These are phyloP conservation scores for Xiphophorus maculatus DNA, from an alignment of 2,113 vertebrate species.

Conservation along the genomic window DNA sequence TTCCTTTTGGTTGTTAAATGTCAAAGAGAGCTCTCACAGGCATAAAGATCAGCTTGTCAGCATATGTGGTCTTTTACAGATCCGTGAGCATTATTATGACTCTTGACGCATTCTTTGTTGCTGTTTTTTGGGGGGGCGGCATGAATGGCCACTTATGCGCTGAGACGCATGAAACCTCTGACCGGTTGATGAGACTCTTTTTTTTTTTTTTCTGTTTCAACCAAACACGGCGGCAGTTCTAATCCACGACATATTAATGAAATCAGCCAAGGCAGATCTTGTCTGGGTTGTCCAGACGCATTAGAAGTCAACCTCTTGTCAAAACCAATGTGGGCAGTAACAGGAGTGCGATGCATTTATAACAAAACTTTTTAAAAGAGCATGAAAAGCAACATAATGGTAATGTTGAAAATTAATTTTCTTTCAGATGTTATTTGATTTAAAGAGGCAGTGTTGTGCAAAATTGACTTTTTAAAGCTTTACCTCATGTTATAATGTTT, in stretches of 20 bases:
- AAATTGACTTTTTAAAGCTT: too few relatives aligned
- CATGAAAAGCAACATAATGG: background rate
- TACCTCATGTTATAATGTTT: too few relatives aligned
- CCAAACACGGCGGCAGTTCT: background rate
- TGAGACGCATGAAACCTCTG: background rate
- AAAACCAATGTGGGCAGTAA: background rate
- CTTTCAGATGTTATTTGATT: background rate
- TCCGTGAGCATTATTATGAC: background rate
- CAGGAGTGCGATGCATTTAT: background rate
- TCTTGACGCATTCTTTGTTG: background rate
- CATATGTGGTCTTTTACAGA: background rate
- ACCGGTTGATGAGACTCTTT: background rate
- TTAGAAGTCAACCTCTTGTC: background rate
- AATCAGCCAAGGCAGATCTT: background rate
- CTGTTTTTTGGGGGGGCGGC: too few relatives aligned
- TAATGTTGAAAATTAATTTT: background rate
- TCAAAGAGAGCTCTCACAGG: background rate
- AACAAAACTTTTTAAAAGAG: background rate
- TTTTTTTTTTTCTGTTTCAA: background rate
- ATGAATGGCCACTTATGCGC: background rate
- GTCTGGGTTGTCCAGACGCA: background rate
- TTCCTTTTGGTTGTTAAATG: slow-evolving; percentile 2
- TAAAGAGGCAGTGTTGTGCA: too few relatives aligned
- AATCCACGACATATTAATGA: background rate
- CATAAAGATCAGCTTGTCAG: background rate